phyloP scores from a whole-genome alignment of 30 jellyfish, hydroid and myxozoan genomes.

The Turritopsis rubra region DNA sequence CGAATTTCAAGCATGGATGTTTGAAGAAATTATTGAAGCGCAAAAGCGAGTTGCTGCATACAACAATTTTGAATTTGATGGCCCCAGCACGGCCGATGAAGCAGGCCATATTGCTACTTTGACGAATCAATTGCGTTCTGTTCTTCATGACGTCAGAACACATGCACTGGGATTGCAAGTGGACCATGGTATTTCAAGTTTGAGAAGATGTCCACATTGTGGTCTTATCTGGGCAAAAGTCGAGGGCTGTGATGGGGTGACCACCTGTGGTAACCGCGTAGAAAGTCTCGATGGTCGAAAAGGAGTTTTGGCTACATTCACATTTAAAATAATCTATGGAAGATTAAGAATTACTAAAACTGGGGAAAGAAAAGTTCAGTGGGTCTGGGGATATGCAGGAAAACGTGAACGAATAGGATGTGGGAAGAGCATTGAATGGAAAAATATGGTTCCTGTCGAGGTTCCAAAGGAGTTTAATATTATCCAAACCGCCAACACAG shows the following conservation, averaged over 20 bases:
- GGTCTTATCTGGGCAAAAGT: constrained; percentile 3
- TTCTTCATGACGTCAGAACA: neutral
- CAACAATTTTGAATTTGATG: neutral
- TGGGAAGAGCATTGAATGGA: no score
- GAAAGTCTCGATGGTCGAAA: neutral
- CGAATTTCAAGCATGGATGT: neutral
- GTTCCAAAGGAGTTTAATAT: no score
- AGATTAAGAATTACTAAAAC: neutral
- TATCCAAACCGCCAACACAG: no score
- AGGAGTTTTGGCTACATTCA: neutral
- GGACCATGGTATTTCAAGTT: neutral
- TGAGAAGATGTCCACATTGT: constrained; percentile 4
- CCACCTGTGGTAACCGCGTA: neutral
- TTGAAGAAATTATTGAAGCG: neutral
- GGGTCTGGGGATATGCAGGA: no score
- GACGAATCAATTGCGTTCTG: neutral
- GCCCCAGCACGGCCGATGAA: neutral
- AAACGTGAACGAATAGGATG: no score
- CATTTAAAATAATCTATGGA: neutral
- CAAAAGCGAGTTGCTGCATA: neutral
- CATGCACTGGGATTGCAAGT: neutral
- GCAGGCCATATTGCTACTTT: neutral
- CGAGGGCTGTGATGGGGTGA: constrained; percentile 4
- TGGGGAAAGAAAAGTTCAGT: neutral
- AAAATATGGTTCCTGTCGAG: no score